Percentiles rank a stretch among this genome's conserved stretches.
Conservation (phyloP, 2,113 vertebrate genomes). For the Calyptommatus sinebrachiatus region DNA sequence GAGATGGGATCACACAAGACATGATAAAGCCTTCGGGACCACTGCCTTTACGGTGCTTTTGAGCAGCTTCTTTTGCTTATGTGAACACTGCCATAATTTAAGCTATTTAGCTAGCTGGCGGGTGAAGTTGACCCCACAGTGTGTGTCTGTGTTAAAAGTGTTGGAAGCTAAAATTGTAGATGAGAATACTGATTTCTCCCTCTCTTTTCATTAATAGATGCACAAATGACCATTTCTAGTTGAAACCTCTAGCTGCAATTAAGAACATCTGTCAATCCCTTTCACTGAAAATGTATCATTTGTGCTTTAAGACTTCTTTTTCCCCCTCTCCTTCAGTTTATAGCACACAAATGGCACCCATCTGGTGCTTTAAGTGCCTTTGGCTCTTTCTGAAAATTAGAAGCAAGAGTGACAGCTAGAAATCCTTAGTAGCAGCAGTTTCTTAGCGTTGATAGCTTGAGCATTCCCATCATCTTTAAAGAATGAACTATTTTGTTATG, state of each 20-base stretch:
- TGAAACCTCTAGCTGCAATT: slow-evolving; percentile 40
- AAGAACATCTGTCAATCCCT: slow-evolving; percentile 54
- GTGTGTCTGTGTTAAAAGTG: background rate
- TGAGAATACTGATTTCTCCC: background rate
- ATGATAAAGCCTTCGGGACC: no score
- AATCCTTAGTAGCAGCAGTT: slow-evolving; percentile 20
- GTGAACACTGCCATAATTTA: background rate
- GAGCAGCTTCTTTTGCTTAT: no score
- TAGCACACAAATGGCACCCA: slow-evolving; percentile 44
- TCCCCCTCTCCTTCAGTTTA: slow-evolving; percentile 17
- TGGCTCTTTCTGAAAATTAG: slow-evolving; percentile 18
- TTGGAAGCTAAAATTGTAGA: background rate
- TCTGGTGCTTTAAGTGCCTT: slow-evolving; percentile 47
- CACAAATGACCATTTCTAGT: slow-evolving; percentile 9
- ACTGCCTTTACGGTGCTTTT: no score
- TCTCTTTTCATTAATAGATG: background rate
- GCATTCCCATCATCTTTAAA: background rate
- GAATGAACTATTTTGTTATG: slow-evolving; percentile 23
- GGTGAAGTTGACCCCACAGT: no score
- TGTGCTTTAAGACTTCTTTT: slow-evolving; percentile 52
- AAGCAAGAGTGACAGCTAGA: slow-evolving; percentile 21
- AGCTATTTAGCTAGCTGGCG: background rate
- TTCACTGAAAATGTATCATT: slow-evolving; percentile 51
- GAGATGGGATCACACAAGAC: no score
- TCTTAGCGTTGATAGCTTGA: background rate